Base-by-base conservation (phyloP, 2,797 vertebrate species). In the Muraenolepis orangiensis region DNA sequence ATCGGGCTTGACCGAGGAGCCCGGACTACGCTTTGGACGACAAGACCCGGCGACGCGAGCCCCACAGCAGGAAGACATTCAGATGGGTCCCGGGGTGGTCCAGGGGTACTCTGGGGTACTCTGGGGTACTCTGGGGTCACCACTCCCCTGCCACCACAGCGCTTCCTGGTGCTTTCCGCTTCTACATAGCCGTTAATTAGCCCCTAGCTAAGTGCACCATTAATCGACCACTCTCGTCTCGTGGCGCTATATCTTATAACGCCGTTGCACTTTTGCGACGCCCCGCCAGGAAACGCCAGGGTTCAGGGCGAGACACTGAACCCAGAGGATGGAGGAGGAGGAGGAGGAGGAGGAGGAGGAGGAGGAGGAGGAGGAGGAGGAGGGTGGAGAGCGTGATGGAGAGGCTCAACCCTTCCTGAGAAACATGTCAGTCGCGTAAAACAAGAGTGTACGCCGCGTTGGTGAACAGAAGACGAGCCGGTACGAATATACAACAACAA, bases 121-220 rank as follows among this genome's bases (percentile, higher is more conserved):
- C n/a, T 80, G 74, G 89, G 86, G 90, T 90, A 80, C 90, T 82
- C 80, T 73, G 26, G 80, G 86, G 87, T 87, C 84, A 80, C 32
- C 2, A 72, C 38, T 30, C 77, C 76, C 85, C 85, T 78, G 87
- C 81, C 82, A 87, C 80, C 83, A 80, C 69, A 77, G 85, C 66
- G 79, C 84, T 72, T 81, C 84, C 78, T 78, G 80, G 80, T 82
- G 85, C 89, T 86, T 84, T 86, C 75, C 84, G 79, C 86, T 79
- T 84, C 82, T 87, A 84, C 89, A 89, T 81, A 89, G 87, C 88
- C 90, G 92, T 92, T 93, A 93, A 93, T 93, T 93, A 93, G 91
- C 76, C 77, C 34, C n/a, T n/a, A 34, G 89, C 90, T 93, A 91
- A 94, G 93, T 93, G 91, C 91, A 91, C 91, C 92, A 93, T 93